A percentile compares a stretch with the other conserved stretches of the same genome.
These are phyloP conservation scores for Habroteleia sp. DNA, from an alignment of 2,888 invertebrate species.

Conservation along the genomic window DNA sequence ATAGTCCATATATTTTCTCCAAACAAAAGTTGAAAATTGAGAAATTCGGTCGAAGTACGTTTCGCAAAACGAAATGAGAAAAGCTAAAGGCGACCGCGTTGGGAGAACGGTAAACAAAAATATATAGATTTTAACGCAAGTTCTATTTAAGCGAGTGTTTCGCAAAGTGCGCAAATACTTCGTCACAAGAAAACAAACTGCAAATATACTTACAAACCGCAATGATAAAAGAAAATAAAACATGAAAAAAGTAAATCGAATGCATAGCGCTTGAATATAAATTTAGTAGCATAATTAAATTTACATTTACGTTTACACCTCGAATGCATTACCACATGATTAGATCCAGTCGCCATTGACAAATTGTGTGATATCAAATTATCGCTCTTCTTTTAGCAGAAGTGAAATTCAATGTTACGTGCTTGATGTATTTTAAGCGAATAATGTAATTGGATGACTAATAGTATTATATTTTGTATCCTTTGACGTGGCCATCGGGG, in stretches of 20 bases:
- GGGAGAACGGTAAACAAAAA: too few relatives aligned
- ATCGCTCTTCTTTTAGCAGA: conserved; percentile 14
- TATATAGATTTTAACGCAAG: background rate
- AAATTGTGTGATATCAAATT: conserved; percentile 25
- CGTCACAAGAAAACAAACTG: background rate
- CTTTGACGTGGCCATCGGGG: conserved; percentile 34
- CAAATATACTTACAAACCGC: conserved; percentile 1
- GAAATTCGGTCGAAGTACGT: too few relatives aligned
- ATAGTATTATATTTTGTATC: conserved; percentile 33
- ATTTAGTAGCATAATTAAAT: background rate
- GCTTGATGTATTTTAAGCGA: conserved; percentile 16
- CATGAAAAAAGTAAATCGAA: too few relatives aligned
- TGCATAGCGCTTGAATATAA: too few relatives aligned
- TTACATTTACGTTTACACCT: conserved; percentile 1
- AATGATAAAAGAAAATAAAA: background rate
- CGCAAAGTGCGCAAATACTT: conserved; percentile 3
- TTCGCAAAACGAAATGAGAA: too few relatives aligned
- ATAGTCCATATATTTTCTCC: too few relatives aligned
- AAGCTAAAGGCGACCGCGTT: too few relatives aligned
- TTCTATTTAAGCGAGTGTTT: conserved; percentile 9
- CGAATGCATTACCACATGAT: conserved; percentile 5
- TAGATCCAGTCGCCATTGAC: conserved; percentile 2
- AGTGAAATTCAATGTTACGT: conserved; percentile 5
- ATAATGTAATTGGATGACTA: conserved; percentile 29
- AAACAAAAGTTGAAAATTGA: too few relatives aligned